These are phyloP conservation scores for Lottia gigantea DNA, from an alignment of 2,888 invertebrate species.

Conservation along the genomic window DNA sequence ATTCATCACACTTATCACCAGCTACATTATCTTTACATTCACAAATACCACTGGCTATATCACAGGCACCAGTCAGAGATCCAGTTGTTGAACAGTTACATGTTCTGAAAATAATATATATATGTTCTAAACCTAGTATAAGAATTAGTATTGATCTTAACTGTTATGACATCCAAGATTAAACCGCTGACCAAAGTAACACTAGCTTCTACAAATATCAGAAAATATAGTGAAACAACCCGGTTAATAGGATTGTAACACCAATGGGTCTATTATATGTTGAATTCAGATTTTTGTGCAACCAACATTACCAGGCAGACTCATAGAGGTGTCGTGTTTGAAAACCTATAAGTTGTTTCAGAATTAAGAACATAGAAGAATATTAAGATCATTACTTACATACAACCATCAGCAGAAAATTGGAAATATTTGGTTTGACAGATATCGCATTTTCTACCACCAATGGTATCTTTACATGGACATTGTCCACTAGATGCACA, in stretches of 20 bases:
- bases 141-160: too few relatives aligned
- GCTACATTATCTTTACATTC: constrained; percentile 42
- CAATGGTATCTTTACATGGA: constrained; percentile 31
- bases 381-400: constrained; percentile 18
- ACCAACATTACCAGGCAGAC: too few relatives aligned
- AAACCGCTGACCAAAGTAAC: too few relatives aligned
- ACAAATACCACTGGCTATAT: constrained; percentile 38
- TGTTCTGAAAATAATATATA: constrained; percentile 27
- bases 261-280: too few relatives aligned
- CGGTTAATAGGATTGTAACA: too few relatives aligned
- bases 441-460: constrained; percentile 29
- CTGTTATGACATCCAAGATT: too few relatives aligned
- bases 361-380: too few relatives aligned
- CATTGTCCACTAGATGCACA: constrained; percentile 39
- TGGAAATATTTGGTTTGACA: constrained; percentile 67
- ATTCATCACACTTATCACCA: constrained; percentile 45
- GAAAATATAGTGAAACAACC: too few relatives aligned
- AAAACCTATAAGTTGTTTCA: not conserved
- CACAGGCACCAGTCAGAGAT: constrained; percentile 30
- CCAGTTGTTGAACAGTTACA: constrained; percentile 44
- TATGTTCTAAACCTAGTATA: too few relatives aligned
- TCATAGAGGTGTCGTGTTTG: too few relatives aligned
- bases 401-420: constrained; percentile 78
- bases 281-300: too few relatives aligned
- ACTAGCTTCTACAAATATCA: too few relatives aligned